Conservation (phyloP, 2,888 invertebrate species). For the Macaria notata region DNA sequence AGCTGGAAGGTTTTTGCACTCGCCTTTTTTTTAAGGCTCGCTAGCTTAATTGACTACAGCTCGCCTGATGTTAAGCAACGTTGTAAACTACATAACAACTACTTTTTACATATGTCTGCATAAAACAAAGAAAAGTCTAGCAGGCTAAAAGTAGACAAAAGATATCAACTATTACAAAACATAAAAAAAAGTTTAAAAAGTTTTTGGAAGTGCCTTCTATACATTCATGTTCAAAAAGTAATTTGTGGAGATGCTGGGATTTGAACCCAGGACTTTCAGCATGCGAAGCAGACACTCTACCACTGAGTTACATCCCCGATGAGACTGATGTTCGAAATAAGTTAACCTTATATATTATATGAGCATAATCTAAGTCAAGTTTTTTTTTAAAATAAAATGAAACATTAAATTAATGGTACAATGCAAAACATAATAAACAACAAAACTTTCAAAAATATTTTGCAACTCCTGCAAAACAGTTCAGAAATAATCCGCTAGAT, state of each 20-base stretch:
- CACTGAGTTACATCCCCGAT: slow-evolving; percentile 79
- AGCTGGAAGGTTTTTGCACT: no score
- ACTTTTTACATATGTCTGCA: no score
- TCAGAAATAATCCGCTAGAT: slow-evolving; percentile 47
- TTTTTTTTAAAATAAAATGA: no score
- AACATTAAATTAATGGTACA: no score
- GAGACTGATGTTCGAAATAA: fast-evolving
- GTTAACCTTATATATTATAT: background rate
- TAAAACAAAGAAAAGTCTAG: no score
- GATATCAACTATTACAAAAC: no score
- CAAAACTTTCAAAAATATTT: background rate
- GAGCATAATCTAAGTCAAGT: background rate
- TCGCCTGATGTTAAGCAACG: no score
- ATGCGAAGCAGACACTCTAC: slow-evolving; percentile 86
- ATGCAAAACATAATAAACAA: no score
- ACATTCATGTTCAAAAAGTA: slow-evolving; percentile 23
- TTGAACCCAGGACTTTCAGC: slow-evolving; percentile 86
- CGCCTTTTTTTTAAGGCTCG: no score
- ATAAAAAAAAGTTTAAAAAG: slow-evolving; percentile 22
- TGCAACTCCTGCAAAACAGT: slow-evolving; percentile 19
- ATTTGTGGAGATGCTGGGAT: slow-evolving; percentile 83
- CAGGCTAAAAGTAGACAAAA: no score
- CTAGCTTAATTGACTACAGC: no score
- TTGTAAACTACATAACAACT: no score
- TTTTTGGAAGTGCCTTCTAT: slow-evolving; percentile 31